Base-by-base conservation (phyloP, 1,140 invertebrate genomes). In the Anoplophora glabripennis region DNA sequence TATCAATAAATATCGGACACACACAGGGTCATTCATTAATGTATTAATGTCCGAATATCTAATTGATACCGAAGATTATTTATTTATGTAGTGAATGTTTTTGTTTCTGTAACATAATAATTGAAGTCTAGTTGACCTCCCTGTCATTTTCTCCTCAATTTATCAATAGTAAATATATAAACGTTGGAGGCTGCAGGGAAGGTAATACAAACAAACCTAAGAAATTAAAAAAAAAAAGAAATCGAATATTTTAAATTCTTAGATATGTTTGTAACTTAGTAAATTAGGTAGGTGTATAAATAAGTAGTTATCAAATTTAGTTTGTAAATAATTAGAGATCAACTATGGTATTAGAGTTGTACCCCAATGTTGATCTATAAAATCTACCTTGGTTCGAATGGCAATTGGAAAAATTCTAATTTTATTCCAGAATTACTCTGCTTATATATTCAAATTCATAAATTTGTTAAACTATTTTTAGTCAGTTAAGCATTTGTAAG, bases 401-500 rank as follows among this genome's bases (percentile, higher is more conserved):
- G n/a, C 7, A 21, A 55, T 28, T 55, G 28, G 42, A 12, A 33
- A 14, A 45, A 33, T 37, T 38, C 37, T 57, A 38, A 18, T 18
- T 49, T 37, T 17, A 57, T 47, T 36, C 14, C 36, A 33, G 47
- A n/a, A n/a, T 42, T 41, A 49, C 55, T 45, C 17, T 36, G 17
- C 18, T 33, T 45, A 48, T 49, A 51, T 12, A 12, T 33, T 36
- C 34, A 15, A 15, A 47, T 56, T 51, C 12, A 10, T 56, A 7
- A 15, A 11, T 18, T 34, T 47, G 34, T 14, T 56, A 12, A 14
- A 57, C 44, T 57, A n/a, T 14, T 9, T 48, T 57, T 57, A 18
- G 38, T 52, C 15, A 51, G 45, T 41, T 44, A 35, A 44, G 48
- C 57, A 58, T 58, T 52, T 57, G 34, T 15, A 54, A 53, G 48